These are phyloP conservation scores for Melitaea cinxia DNA, from an alignment of 1,140 invertebrate genomes.

Conservation along the genomic window DNA sequence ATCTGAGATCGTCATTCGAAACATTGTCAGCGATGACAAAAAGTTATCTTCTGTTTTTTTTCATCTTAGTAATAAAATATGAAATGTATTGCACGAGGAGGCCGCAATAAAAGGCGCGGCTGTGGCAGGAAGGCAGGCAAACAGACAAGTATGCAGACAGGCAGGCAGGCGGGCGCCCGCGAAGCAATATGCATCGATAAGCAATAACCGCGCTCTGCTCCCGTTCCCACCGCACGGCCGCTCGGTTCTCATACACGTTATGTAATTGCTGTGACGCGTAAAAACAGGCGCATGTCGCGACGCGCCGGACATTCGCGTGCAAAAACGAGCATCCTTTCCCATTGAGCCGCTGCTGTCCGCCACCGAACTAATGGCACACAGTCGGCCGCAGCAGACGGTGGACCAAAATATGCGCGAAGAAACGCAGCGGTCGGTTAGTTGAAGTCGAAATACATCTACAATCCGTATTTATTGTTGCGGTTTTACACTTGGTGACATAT, in stretches of 20 bases:
- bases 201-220: slow-evolving; percentile 20
- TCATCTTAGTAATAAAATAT: slow-evolving; percentile 9
- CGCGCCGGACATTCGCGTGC: slow-evolving; percentile 37
- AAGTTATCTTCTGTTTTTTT: not conserved
- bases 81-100: slow-evolving; percentile 16
- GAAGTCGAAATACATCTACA: not conserved
- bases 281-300: slow-evolving; percentile 32
- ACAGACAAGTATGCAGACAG: not conserved
- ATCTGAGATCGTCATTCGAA: not conserved
- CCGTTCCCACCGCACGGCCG: slow-evolving; percentile 20
- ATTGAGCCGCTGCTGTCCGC: slow-evolving; percentile 28
- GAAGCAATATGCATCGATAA: slow-evolving; percentile 23
- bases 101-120: not conserved
- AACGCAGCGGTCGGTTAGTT: not conserved
- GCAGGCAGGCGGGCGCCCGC: not conserved
- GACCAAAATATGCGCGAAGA: not conserved
- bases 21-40: not conserved
- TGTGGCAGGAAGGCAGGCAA: no score
- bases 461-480: no score
- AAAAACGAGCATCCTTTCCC: slow-evolving; percentile 51
- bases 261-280: slow-evolving; percentile 50
- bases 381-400: not conserved
- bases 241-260: slow-evolving; percentile 40
- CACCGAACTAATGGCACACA: slow-evolving; percentile 1
- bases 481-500: no score